A percentile compares a stretch with the other conserved stretches of the same genome.
These are phyloP conservation scores for Carassius gibelio DNA, from an alignment of 2,113 vertebrate species.

Conservation along the genomic window DNA sequence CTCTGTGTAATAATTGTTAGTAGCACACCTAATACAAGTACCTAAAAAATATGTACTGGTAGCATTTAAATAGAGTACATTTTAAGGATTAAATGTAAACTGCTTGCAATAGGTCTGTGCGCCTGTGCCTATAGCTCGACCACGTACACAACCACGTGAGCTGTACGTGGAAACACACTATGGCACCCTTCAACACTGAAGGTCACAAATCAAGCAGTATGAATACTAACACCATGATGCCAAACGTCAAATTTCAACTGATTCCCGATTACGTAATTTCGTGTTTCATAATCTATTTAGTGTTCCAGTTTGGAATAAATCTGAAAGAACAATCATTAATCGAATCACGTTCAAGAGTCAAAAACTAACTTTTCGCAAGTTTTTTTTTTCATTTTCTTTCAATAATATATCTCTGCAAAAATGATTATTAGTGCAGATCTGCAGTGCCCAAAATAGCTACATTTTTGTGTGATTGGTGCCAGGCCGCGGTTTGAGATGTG, in stretches of 20 bases:
- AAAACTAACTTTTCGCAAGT: background rate
- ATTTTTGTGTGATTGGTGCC: background rate
- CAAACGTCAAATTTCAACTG: background rate
- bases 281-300: constrained; percentile 32
- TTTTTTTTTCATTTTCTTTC: too few relatives aligned
- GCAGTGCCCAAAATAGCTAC: constrained; percentile 6
- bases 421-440: background rate
- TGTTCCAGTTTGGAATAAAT: background rate
- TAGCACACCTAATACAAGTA: background rate
- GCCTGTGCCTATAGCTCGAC: background rate
- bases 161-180: constrained; percentile 54
- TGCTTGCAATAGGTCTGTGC: background rate
- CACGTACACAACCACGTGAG: constrained; percentile 63
- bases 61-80: background rate
- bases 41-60: background rate
- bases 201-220: constrained; percentile 59
- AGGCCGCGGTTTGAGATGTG: background rate
- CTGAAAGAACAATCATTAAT: background rate
- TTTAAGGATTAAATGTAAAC: background rate
- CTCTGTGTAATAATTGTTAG: background rate
- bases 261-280: constrained; percentile 10
- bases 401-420: background rate
- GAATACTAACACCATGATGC: background rate
- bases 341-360: background rate
- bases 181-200: constrained; percentile 46